These are phyloP conservation scores for Elgaria multicarinata DNA, from an alignment of 2,113 vertebrate species.

Conservation along the genomic window DNA sequence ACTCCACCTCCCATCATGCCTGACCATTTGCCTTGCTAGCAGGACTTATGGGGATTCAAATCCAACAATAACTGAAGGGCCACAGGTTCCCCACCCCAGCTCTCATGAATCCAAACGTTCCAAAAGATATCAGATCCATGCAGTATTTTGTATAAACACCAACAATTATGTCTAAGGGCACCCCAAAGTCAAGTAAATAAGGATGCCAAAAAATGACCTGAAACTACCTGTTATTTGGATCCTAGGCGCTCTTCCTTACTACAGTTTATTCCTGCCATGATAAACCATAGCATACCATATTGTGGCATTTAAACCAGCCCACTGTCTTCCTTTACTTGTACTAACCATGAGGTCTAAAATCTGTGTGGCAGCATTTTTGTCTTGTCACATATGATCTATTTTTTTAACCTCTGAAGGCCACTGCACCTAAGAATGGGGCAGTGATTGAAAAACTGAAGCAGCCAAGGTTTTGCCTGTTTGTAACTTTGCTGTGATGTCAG, in stretches of 20 bases:
- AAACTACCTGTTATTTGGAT: neutral
- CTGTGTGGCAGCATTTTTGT: neutral
- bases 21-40: no score
- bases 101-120: neutral
- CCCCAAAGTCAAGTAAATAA: neutral
- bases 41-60: no score
- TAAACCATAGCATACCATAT: neutral
- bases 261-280: neutral
- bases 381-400: neutral
- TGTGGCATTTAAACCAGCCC: neutral
- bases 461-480: neutral
- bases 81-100: no score
- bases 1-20: no score
- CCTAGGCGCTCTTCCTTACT: neutral
- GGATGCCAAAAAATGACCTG: neutral
- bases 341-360: neutral
- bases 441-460: neutral
- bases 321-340: neutral
- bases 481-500: neutral
- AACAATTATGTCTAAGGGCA: neutral
- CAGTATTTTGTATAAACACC: neutral
- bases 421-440: neutral
- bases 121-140: neutral
- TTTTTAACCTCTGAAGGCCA: neutral
- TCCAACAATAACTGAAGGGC: no score